Evolutionary conservation across 2,797 vertebrate genomes (phyloP).

Genomic region (Mus spretus): DNA sequence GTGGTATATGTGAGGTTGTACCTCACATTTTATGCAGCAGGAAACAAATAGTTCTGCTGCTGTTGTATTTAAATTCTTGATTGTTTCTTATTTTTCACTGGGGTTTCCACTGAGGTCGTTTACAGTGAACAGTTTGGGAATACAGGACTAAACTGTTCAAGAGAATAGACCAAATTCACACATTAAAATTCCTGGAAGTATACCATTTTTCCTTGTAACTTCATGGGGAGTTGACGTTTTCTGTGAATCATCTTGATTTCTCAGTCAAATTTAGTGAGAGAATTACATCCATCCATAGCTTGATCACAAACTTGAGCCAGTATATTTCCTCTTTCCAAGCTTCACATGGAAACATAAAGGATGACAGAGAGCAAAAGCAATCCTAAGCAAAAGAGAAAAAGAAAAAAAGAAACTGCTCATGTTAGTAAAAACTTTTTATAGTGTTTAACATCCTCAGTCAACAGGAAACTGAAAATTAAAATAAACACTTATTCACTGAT

Average conservation of each 20-base stretch:
- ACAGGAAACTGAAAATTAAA: neutral
- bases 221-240: conserved; percentile 16
- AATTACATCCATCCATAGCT: neutral
- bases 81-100: conserved; percentile 4
- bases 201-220: neutral
- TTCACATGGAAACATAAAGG: neutral
- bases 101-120: conserved; percentile 8
- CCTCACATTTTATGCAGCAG: neutral
- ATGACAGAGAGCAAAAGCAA: neutral
- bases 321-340: neutral
- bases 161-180: neutral
- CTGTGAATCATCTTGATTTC: conserved; percentile 47
- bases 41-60: conserved; percentile 13
- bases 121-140: conserved; percentile 27
- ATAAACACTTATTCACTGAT: neutral
- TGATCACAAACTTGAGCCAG: neutral
- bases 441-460: neutral
- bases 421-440: neutral
- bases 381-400: neutral
- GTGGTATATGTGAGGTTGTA: neutral
- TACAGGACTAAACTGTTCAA: neutral
- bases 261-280: neutral
- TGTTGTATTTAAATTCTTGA: neutral
- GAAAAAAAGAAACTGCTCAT: neutral
- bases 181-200: conserved; percentile 59